Percentiles rank a stretch among this genome's conserved stretches.
Evolutionary conservation across 1,140 invertebrate genomes (phyloP).

Genomic region (Drosophila ercepeae): DNA sequence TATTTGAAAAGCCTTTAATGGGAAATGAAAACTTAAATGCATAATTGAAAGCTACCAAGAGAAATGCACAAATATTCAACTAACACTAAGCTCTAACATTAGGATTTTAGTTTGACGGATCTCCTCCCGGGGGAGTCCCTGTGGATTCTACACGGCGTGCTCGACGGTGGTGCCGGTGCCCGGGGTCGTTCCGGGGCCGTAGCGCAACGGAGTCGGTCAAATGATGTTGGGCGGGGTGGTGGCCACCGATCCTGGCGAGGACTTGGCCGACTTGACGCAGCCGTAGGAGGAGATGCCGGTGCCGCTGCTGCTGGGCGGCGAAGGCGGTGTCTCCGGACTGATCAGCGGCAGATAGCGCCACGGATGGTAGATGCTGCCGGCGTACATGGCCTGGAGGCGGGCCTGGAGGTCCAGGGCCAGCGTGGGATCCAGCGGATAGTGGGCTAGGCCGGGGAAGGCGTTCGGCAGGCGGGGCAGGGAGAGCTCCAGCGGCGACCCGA

Average conservation of each 20-base stretch:
- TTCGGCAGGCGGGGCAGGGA: constrained; percentile 72
- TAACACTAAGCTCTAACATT: constrained; percentile 65
- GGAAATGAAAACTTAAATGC: background rate
- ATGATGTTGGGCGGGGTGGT: constrained; percentile 77
- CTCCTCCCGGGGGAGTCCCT: background rate
- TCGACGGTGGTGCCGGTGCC: constrained; percentile 56
- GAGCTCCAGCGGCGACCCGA: constrained; percentile 72
- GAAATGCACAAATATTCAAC: constrained; percentile 20
- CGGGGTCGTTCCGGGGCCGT: constrained; percentile 59
- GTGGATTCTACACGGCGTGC: constrained; percentile 68
- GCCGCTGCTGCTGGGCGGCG: constrained; percentile 78
- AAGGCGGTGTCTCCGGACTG: constrained; percentile 77
- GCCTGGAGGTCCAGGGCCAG: constrained; percentile 80
- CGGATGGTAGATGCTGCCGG: constrained; percentile 77
- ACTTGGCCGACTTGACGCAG: constrained; percentile 80
- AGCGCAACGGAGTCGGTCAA: constrained; percentile 84
- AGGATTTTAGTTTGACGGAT: constrained; percentile 18
- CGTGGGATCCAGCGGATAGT: constrained; percentile 81
- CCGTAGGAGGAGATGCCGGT: constrained; percentile 79
- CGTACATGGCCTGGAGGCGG: constrained; percentile 82
- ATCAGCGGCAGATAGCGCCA: constrained; percentile 83
- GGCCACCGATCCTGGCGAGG: constrained; percentile 63
- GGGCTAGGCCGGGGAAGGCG: constrained; percentile 66
- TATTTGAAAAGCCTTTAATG: background rate
- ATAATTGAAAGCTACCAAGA: background rate